A percentile compares a stretch with the other conserved stretches of the same genome.
Evolutionary conservation across 2,888 invertebrate species (phyloP).

Genomic region (Caenorhabditis sp.): DNA sequence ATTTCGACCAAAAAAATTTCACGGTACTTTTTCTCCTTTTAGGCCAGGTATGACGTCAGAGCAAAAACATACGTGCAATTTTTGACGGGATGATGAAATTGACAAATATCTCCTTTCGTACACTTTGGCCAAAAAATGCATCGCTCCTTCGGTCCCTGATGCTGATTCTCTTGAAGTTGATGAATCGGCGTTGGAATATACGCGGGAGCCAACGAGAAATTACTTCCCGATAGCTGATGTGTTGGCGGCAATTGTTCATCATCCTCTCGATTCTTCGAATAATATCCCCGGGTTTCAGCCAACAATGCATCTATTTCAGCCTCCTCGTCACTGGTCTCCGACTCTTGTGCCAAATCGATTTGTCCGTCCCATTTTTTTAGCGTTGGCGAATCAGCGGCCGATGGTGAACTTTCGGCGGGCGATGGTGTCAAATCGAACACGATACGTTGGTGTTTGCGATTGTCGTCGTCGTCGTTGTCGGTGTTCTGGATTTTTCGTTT

Average conservation of each 20-base stretch:
- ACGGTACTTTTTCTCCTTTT: too few relatives aligned
- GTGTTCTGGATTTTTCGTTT: background rate
- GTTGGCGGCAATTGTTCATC: constrained; percentile 51
- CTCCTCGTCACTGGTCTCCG: constrained; percentile 50
- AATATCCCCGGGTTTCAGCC: constrained; percentile 41
- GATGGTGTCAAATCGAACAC: constrained; percentile 20
- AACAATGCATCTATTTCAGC: constrained; percentile 62
- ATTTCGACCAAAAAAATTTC: too few relatives aligned
- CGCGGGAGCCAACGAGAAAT: constrained; percentile 13
- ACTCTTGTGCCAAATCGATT: constrained; percentile 51
- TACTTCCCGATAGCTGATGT: constrained; percentile 36
- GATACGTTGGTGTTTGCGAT: constrained; percentile 37
- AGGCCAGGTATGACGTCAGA: too few relatives aligned
- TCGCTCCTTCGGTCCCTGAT: constrained; percentile 33
- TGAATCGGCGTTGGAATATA: constrained; percentile 41
- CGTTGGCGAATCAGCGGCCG: constrained; percentile 31
- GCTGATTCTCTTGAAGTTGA: constrained; percentile 29
- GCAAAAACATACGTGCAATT: constrained; percentile 47
- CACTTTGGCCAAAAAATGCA: constrained; percentile 66
- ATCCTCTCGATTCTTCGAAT: constrained; percentile 17
- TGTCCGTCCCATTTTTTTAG: constrained; percentile 55
- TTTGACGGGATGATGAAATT: constrained; percentile 57
- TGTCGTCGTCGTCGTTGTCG: constrained; percentile 4
- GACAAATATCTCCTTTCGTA: constrained; percentile 51
- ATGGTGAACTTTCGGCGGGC: background rate